These are phyloP conservation scores for Orchesella flavescens DNA, from an alignment of 2,888 invertebrate genomes.

Conservation along the genomic window DNA sequence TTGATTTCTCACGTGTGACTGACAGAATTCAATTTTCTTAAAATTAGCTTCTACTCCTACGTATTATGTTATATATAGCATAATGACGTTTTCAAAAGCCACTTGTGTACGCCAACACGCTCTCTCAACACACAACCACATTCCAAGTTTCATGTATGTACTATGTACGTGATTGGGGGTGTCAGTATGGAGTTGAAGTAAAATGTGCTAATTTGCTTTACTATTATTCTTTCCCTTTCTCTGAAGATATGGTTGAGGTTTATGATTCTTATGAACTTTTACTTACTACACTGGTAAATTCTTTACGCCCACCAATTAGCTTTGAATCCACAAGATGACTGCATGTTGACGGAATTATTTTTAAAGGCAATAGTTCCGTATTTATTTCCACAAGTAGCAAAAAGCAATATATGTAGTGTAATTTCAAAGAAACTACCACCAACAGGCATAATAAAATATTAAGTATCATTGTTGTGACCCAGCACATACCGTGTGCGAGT, in stretches of 20 bases:
- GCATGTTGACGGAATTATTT: too few species aligned
- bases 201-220: slow-evolving; percentile 13
- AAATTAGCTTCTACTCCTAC: slow-evolving; percentile 15
- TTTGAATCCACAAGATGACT: too few species aligned
- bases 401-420: too few species aligned
- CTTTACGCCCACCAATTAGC: too few species aligned
- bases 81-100: background rate
- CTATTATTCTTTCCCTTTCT: background rate
- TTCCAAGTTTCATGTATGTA: background rate
- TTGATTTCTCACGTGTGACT: slow-evolving; percentile 56
- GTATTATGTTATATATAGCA: slow-evolving; percentile 10
- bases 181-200: background rate
- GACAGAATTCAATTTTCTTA: slow-evolving; percentile 55
- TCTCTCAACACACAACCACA: background rate
- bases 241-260: background rate
- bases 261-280: too few species aligned
- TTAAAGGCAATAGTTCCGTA: too few species aligned
- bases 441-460: background rate
- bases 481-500: slow-evolving; percentile 1
- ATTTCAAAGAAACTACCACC: too few species aligned
- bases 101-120: background rate
- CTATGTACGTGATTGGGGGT: background rate
- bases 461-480: slow-evolving; percentile 5
- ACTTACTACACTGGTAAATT: too few species aligned
- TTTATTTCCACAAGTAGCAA: too few species aligned